phyloP scores from a whole-genome alignment of 2,888 invertebrate genomes.

The Aethes cnicana region DNA sequence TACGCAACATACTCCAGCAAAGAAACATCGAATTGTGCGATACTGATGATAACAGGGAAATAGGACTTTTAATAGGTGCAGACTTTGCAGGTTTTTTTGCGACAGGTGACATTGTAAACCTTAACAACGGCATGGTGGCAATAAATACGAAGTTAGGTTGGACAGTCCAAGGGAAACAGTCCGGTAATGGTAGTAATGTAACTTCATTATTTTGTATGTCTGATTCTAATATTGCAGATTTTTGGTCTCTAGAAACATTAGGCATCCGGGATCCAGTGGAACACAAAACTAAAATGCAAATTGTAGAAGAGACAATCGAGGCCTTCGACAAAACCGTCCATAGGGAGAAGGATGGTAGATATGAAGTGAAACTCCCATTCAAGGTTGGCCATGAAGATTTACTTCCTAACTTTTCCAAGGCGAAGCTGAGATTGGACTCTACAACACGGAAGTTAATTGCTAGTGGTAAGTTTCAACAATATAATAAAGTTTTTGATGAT shows the following conservation, averaged over 20 bases:
- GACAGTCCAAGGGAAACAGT: background rate
- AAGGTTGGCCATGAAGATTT: conserved; percentile 9
- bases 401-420: background rate
- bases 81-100: conserved; percentile 12
- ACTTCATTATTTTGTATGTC: background rate
- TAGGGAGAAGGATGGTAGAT: conserved; percentile 2
- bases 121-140: conserved; percentile 1
- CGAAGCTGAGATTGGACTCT: conserved; percentile 6
- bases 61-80: conserved; percentile 8
- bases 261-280: conserved; percentile 12
- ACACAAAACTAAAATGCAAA: background rate
- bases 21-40: conserved; percentile 7
- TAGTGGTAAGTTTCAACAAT: conserved; percentile 8
- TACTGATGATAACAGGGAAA: background rate
- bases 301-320: background rate
- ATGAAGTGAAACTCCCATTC: conserved; percentile 15
- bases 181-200: background rate
- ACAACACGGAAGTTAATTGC: conserved; percentile 7
- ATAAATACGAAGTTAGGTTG: too few relatives aligned
- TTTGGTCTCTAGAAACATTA: conserved; percentile 9
- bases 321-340: conserved; percentile 1
- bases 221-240: background rate
- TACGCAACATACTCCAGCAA: background rate
- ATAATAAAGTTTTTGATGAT: conserved; percentile 13
- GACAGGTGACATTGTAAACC: background rate